Evolutionary conservation across 2,888 invertebrate genomes (phyloP), one percentile per base, ranked within the genome.

Genomic region (Andrena chrysosceles): DNA sequence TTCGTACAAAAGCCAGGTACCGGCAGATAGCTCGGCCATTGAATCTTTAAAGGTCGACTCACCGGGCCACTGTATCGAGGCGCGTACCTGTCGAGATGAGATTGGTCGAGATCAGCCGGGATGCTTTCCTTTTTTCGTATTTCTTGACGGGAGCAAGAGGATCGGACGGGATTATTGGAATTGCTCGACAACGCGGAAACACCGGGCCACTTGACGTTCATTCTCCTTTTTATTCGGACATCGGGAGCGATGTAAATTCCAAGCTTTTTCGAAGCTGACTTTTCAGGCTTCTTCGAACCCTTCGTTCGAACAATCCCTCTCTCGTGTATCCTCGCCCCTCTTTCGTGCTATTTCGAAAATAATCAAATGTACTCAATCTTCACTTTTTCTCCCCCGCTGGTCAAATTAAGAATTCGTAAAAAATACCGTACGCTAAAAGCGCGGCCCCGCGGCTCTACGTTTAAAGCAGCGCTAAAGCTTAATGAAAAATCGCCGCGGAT

Each of bases 1-100:
- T 6, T 7, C 48, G 69, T 71, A 87, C 84, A 87, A 88, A 88
- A 84, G 80, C 76, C 83, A 81, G 73, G 67, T 77, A 84, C 83
- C 74, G 78, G 52, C 64, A 80, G 82, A 83, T 85, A 89, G 74
- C 71, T 60, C 76, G 74, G 56, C 76, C 87, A 88, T 86, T 86
- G 84, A 84, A 88, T 88, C 86, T 86, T 87, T 84, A 88, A 86
- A 87, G 75, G 73, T 76, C 80, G 75, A 75, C 70, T 81, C 77
- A 80, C 29, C 70, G 56, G 56, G 26, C 49, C 63, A 16, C 67
- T 63, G 71, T 83, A 71, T 63, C 74, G 62, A 63, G 52, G 42
- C 73, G 64, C 29, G 68, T 23, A 83, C 73, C 69, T 70, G 64
- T 42, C 60, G 48, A 52, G 42, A 6, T 20, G 6, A 52, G n/a